phyloP scores from a whole-genome alignment of 2,113 vertebrate species.

The Neodon shergylaensis region DNA sequence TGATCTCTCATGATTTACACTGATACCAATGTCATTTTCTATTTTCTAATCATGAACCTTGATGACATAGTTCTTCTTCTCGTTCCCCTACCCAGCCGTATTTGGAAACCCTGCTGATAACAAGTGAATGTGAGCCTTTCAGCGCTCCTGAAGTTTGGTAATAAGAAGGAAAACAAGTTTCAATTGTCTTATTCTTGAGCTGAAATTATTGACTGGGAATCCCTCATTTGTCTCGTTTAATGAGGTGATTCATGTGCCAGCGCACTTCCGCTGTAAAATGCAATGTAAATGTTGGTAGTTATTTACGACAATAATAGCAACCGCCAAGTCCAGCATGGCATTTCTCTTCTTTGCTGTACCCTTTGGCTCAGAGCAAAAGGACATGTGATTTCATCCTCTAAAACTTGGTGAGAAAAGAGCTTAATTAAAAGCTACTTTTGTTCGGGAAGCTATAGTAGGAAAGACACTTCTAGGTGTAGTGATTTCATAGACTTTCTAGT shows the following conservation, averaged over 20 bases:
- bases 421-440: background rate
- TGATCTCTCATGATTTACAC: background rate
- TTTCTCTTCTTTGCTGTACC: background rate
- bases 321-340: background rate
- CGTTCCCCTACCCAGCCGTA: background rate
- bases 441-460: background rate
- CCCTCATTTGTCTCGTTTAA: slow-evolving; percentile 65
- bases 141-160: slow-evolving; percentile 48
- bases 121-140: slow-evolving; percentile 26
- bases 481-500: slow-evolving; percentile 14
- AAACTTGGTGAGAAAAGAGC: background rate
- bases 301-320: slow-evolving; percentile 43
- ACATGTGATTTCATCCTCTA: background rate
- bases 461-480: background rate
- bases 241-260: slow-evolving; percentile 48
- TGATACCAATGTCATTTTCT: slow-evolving; percentile 55
- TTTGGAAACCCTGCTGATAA: slow-evolving; percentile 48
- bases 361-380: background rate
- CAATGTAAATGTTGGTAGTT: slow-evolving; percentile 11
- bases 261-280: background rate
- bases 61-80: background rate
- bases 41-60: slow-evolving; percentile 43
- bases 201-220: slow-evolving; percentile 63
- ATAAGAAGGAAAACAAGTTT: slow-evolving; percentile 61
- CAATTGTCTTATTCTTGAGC: slow-evolving; percentile 53